Evolutionary conservation across 2,797 vertebrate genomes (phyloP).

Genomic region (Taenioides sp.): DNA sequence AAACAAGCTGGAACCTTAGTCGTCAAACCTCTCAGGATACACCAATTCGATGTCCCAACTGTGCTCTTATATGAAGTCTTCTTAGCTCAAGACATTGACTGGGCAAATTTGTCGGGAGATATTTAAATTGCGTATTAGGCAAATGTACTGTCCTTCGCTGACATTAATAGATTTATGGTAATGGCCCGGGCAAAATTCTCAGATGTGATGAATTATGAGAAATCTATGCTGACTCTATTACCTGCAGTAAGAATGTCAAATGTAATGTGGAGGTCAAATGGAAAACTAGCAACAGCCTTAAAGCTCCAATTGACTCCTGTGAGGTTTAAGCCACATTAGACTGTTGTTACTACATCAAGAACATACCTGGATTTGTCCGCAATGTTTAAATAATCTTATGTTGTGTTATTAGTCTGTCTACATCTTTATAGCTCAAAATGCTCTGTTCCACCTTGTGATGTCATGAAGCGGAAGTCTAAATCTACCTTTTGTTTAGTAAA

Average conservation of each 20-base stretch:
- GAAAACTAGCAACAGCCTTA: too few species aligned
- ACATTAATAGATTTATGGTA: slow-evolving; percentile 3
- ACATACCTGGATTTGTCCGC: too few species aligned
- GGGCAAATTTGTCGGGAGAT: not conserved
- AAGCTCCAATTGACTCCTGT: too few species aligned
- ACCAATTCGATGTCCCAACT: not conserved
- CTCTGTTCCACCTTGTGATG: too few species aligned
- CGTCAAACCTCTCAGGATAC: too few species aligned
- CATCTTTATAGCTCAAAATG: too few species aligned
- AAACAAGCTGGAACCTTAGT: too few species aligned
- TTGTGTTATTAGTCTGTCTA: too few species aligned
- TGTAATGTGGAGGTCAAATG: not conserved
- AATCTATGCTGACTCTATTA: not conserved
- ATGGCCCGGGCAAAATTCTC: not conserved
- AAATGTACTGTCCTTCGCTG: not conserved
- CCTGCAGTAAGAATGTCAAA: not conserved
- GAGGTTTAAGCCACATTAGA: not conserved
- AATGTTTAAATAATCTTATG: too few species aligned
- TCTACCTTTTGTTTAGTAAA: too few species aligned
- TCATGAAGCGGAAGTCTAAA: too few species aligned
- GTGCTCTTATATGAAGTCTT: not conserved
- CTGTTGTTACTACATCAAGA: too few species aligned
- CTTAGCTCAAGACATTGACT: not conserved
- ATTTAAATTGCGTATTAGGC: slow-evolving; percentile 2
- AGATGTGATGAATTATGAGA: slow-evolving; percentile 2